Percentiles rank a stretch among this genome's conserved stretches.
Evolutionary conservation across 2,888 invertebrate genomes (phyloP).

Genomic region (Cryptosula pallasiana): DNA sequence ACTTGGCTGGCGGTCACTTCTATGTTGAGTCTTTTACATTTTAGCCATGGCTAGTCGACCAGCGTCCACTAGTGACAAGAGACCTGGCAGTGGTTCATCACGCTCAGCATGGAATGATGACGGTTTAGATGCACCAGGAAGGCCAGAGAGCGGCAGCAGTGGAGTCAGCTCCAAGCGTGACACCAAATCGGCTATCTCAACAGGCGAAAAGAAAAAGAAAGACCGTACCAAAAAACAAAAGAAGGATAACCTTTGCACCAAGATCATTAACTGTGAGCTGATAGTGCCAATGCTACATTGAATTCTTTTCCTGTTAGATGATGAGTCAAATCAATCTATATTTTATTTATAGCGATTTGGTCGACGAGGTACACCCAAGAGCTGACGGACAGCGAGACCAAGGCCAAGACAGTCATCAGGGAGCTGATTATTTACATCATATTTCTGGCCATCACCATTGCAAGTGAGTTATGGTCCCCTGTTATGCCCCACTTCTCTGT

Average conservation of each 20-base stretch:
- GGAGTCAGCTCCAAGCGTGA: not conserved
- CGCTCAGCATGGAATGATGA: constrained; percentile 23
- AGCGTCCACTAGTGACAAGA: not conserved
- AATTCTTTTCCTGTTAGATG: not conserved
- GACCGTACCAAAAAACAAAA: not conserved
- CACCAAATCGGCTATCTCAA: not conserved
- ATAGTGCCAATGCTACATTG: not conserved
- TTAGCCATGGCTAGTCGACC: not conserved
- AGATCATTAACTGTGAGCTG: not conserved
- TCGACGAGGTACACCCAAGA: constrained; percentile 18
- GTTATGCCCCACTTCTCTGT: too few relatives aligned
- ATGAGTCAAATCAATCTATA: too few relatives aligned
- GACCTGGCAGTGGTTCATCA: not conserved
- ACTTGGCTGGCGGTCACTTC: too few relatives aligned
- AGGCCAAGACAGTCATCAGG: constrained; percentile 18
- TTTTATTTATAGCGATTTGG: constrained; percentile 13
- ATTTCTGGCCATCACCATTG: not conserved
- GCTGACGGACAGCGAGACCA: constrained; percentile 12
- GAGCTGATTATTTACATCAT: constrained; percentile 24
- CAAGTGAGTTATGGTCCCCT: constrained; percentile 23
- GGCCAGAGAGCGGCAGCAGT: constrained; percentile 8
- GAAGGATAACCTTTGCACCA: not conserved
- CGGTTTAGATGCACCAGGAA: constrained; percentile 22
- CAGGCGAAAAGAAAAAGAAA: not conserved
- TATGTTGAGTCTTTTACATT: not conserved